Percentiles rank a stretch among this genome's conserved stretches.
These are phyloP conservation scores for Lontra canadensis DNA, from an alignment of 2,113 vertebrate species.

Conservation along the genomic window DNA sequence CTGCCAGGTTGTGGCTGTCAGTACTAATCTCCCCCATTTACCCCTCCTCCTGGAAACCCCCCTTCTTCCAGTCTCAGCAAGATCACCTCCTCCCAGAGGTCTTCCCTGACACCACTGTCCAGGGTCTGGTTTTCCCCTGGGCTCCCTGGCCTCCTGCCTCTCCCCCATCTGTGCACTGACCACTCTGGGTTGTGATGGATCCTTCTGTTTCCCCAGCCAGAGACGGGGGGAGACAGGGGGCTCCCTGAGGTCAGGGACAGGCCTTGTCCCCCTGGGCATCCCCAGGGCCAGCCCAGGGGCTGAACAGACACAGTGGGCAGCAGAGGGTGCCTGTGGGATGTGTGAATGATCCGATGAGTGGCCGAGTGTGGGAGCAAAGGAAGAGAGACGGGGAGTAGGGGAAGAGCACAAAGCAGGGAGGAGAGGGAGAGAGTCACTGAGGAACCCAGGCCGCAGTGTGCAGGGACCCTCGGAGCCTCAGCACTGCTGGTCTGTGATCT, in stretches of 20 bases:
- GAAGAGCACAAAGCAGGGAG: background rate
- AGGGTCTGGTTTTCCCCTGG: rapidly evolving
- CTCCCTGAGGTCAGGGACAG: background rate
- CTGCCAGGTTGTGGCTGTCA: background rate
- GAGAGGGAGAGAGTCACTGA: background rate
- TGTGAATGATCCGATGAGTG: rapidly evolving
- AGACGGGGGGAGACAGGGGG: too few species aligned
- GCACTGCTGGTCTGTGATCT: rapidly evolving
- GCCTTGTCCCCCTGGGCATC: rapidly evolving
- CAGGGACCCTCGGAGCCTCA: too few species aligned
- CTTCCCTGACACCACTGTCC: too few species aligned
- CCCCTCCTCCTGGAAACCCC: too few species aligned
- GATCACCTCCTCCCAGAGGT: background rate
- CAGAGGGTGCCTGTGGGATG: rapidly evolving
- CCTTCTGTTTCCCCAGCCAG: background rate
- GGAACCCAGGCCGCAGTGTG: too few species aligned
- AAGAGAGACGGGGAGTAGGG: background rate
- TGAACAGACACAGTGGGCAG: background rate
- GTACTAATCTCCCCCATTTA: background rate
- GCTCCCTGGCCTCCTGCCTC: rapidly evolving
- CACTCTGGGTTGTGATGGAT: background rate
- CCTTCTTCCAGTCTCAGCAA: background rate
- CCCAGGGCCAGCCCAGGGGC: background rate
- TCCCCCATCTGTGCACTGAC: background rate
- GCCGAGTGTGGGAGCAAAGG: background rate